A percentile compares a stretch with the other conserved stretches of the same genome.
Evolutionary conservation across 2,888 invertebrate species (phyloP).

Genomic region (Eremobia ochroleuca): DNA sequence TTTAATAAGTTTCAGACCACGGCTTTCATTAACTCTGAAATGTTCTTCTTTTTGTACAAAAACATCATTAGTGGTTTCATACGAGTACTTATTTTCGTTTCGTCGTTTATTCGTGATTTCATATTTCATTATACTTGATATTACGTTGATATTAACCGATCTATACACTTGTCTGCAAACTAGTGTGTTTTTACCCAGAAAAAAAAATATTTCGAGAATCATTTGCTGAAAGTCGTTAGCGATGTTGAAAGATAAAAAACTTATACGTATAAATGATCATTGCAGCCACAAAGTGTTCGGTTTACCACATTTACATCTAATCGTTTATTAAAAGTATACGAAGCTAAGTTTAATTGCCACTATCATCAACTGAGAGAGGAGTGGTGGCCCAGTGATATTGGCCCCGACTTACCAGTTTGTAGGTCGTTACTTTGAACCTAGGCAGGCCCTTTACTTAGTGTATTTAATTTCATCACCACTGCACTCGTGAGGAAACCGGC

Average conservation of each 20-base stretch:
- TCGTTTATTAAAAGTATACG: constrained; percentile 22
- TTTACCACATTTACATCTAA: constrained; percentile 11
- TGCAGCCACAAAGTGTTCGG: constrained; percentile 22
- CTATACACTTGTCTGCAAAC: background rate
- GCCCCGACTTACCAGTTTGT: no score
- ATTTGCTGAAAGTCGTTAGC: constrained; percentile 42
- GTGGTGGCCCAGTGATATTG: background rate
- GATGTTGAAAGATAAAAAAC: constrained; percentile 23
- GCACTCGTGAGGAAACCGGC: background rate
- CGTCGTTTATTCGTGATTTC: constrained; percentile 3
- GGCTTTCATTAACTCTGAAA: constrained; percentile 61
- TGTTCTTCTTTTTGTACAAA: constrained; percentile 46
- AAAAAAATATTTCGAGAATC: background rate
- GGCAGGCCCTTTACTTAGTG: background rate
- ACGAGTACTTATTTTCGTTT: constrained; percentile 33
- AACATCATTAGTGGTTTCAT: constrained; percentile 60
- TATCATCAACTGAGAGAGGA: constrained; percentile 16
- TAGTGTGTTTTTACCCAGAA: background rate
- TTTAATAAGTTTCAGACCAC: constrained; percentile 33
- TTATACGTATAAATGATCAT: constrained; percentile 37
- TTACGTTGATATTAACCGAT: constrained; percentile 18
- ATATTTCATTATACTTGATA: background rate
- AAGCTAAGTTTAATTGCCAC: constrained; percentile 18
- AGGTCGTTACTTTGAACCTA: no score
- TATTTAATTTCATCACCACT: background rate